Evolutionary conservation across 2,888 invertebrate species (phyloP).

Genomic region (Chrysomela aeneicollis): DNA sequence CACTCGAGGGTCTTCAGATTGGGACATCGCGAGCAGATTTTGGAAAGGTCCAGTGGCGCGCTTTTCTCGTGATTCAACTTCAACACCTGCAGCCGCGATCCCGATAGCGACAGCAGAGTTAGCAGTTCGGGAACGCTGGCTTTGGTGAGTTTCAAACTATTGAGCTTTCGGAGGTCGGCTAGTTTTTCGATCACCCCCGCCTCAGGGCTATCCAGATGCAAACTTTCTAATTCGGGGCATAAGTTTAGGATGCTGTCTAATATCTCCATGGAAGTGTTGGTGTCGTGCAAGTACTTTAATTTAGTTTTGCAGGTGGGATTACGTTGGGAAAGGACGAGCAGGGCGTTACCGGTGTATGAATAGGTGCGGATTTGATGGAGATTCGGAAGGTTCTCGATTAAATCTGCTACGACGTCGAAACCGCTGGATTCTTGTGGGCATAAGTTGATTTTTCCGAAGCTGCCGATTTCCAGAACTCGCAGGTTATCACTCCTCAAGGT

Average conservation of each 20-base stretch:
- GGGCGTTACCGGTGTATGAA: slow-evolving; percentile 72
- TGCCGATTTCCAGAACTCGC: slow-evolving; percentile 68
- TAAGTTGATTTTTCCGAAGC: slow-evolving; percentile 74
- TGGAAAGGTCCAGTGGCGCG: slow-evolving; percentile 51
- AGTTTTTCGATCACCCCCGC: slow-evolving; percentile 64
- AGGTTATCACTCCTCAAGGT: slow-evolving; percentile 66
- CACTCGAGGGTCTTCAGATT: slow-evolving; percentile 71
- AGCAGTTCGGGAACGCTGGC: slow-evolving; percentile 63
- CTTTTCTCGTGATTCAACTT: slow-evolving; percentile 54
- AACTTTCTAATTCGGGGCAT: slow-evolving; percentile 71
- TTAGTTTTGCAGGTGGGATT: slow-evolving; percentile 69
- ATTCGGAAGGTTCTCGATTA: slow-evolving; percentile 71
- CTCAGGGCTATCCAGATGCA: slow-evolving; percentile 67
- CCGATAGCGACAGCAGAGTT: slow-evolving; percentile 65
- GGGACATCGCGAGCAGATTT: slow-evolving; percentile 56
- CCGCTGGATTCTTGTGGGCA: slow-evolving; percentile 61
- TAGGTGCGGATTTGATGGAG: slow-evolving; percentile 72
- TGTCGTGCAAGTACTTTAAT: slow-evolving; percentile 73
- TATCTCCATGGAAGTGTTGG: slow-evolving; percentile 67
- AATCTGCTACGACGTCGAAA: slow-evolving; percentile 67
- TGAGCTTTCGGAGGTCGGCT: slow-evolving; percentile 65
- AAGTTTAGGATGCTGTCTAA: slow-evolving; percentile 68
- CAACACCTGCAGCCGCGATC: slow-evolving; percentile 49
- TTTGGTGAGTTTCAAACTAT: slow-evolving; percentile 62
- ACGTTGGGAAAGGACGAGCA: slow-evolving; percentile 66